These are phyloP conservation scores for Ctena decussata DNA, from an alignment of 2,888 invertebrate species.

Conservation along the genomic window DNA sequence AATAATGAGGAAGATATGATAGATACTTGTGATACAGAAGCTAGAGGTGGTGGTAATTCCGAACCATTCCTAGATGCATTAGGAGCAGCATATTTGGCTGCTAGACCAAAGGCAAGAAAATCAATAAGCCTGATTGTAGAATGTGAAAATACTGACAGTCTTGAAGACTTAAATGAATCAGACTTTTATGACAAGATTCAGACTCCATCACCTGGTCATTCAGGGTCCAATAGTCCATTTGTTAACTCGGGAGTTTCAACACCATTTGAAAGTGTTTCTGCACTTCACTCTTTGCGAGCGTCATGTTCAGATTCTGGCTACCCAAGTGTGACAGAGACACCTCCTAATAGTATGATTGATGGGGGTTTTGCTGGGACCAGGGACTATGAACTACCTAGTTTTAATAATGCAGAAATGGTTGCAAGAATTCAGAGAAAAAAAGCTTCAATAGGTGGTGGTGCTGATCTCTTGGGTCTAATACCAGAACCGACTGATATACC, in stretches of 20 bases:
- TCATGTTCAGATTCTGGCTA: constrained; percentile 59
- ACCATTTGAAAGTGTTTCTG: constrained; percentile 24
- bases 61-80: neutral
- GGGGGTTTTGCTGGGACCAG: constrained; percentile 28
- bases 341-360: constrained; percentile 85
- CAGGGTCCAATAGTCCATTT: constrained; percentile 55
- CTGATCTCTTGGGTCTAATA: constrained; percentile 6
- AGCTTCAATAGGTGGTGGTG: constrained; percentile 77
- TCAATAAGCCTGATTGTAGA: constrained; percentile 61
- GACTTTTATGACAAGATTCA: constrained; percentile 67
- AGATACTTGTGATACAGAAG: neutral
- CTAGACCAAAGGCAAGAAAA: constrained; percentile 47
- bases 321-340: constrained; percentile 79
- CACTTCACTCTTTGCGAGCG: constrained; percentile 16
- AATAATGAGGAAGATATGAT: neutral
- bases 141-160: constrained; percentile 50
- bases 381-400: constrained; percentile 84
- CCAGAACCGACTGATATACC: constrained; percentile 52
- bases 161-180: constrained; percentile 68
- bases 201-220: constrained; percentile 59
- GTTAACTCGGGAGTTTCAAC: constrained; percentile 48
- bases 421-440: constrained; percentile 87
- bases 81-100: neutral
- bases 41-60: neutral
- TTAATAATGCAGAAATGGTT: constrained; percentile 87